Percentiles rank a stretch among this genome's conserved stretches.
phyloP scores from a whole-genome alignment of 2,113 vertebrate species.

The Peromyscus leucopus region DNA sequence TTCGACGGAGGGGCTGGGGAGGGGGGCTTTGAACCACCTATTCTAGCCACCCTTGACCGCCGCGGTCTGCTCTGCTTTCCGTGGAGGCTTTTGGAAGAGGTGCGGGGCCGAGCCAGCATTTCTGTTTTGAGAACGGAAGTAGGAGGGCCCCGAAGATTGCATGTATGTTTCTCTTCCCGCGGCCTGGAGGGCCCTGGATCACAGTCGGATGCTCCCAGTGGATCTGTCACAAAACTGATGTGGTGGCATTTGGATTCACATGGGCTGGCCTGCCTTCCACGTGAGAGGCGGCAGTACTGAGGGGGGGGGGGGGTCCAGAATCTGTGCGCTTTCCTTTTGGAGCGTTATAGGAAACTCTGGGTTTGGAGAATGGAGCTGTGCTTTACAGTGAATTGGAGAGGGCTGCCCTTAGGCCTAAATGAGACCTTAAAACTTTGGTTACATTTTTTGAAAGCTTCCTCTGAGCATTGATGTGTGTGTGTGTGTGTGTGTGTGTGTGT shows the following conservation, averaged over 20 bases:
- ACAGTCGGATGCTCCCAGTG: constrained; percentile 60
- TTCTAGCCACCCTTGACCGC: neutral
- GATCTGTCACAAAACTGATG: constrained; percentile 57
- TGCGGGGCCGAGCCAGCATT: constrained; percentile 30
- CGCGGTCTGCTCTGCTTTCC: neutral
- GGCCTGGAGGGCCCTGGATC: constrained; percentile 48
- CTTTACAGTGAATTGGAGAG: constrained; percentile 40
- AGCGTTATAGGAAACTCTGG: constrained; percentile 37
- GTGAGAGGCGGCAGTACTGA: constrained; percentile 5
- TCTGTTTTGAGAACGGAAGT: constrained; percentile 74
- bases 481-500: neutral
- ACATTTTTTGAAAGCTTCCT: constrained; percentile 62
- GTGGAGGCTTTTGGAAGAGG: constrained; percentile 25
- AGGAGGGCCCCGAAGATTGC: constrained; percentile 60
- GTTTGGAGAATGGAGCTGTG: constrained; percentile 37
- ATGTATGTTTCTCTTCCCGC: constrained; percentile 47
- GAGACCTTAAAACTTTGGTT: constrained; percentile 38
- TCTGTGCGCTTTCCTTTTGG: neutral
- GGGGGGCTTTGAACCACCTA: neutral
- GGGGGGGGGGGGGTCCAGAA: neutral
- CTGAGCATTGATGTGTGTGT: neutral
- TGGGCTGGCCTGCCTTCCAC: neutral
- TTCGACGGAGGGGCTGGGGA: neutral
- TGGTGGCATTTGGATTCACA: constrained; percentile 39
- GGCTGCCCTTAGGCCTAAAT: constrained; percentile 27